Conservation (phyloP, 35 echinoderm and acorn worm species). For the Hemicentrotus pulcherrimus region DNA sequence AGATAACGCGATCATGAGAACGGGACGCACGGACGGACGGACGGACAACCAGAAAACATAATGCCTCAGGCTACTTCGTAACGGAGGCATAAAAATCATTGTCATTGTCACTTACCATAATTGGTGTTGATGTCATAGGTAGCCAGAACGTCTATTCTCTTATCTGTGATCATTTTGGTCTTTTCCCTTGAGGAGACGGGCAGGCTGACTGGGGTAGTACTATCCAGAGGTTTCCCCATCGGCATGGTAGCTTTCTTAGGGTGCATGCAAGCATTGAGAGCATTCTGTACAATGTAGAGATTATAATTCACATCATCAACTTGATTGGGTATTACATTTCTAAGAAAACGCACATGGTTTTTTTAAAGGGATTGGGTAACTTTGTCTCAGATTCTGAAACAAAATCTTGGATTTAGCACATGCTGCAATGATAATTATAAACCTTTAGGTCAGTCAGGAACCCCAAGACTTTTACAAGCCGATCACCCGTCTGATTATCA, state of each 20-base stretch:
- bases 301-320: neutral
- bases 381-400: too few species aligned
- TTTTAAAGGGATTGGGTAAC: too few species aligned
- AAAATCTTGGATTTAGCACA: too few species aligned
- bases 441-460: too few species aligned
- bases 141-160: conserved; percentile 69
- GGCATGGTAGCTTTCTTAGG: conserved; percentile 41
- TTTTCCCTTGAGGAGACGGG: conserved; percentile 47
- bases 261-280: conserved; percentile 59
- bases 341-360: neutral
- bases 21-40: too few species aligned
- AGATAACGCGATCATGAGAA: too few species aligned
- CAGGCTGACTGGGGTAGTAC: conserved; percentile 4
- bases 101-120: conserved; percentile 47
- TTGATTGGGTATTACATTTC: neutral
- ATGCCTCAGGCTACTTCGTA: too few species aligned
- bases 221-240: conserved; percentile 32
- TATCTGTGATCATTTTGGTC: conserved; percentile 64
- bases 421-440: too few species aligned
- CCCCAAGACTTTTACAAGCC: too few species aligned
- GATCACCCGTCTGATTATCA: too few species aligned
- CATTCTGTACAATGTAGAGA: conserved; percentile 69
- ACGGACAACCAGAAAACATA: too few species aligned
- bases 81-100: too few species aligned
- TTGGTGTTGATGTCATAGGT: conserved; percentile 87